Percentiles rank a stretch among this genome's conserved stretches.
Evolutionary conservation across 2,888 invertebrate genomes (phyloP).

Genomic region (Leptinotarsa rubiginosa): DNA sequence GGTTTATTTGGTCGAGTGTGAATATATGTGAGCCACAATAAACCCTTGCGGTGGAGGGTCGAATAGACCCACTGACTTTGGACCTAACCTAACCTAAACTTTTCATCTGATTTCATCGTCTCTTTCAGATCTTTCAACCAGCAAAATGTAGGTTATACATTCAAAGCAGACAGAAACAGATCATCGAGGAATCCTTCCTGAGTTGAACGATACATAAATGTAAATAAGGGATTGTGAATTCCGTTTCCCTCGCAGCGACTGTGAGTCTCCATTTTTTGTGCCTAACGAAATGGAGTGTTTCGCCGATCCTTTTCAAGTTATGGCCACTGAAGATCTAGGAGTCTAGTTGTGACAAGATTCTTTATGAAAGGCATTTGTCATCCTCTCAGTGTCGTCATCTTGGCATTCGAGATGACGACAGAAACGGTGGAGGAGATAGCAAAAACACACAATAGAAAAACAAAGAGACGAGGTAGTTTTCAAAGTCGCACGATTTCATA

Average conservation of each 20-base stretch:
- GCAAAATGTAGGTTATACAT: neutral
- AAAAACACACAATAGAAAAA: neutral
- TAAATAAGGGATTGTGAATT: conserved; percentile 2
- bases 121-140: neutral
- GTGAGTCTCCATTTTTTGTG: neutral
- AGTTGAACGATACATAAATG: neutral
- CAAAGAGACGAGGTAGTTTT: neutral
- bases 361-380: conserved; percentile 1
- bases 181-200: neutral
- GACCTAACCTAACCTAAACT: neutral
- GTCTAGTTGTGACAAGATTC: neutral
- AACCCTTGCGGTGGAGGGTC: too few species aligned
- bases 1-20: too few species aligned
- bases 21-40: too few species aligned
- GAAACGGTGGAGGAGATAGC: neutral
- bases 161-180: neutral
- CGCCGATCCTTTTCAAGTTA: neutral
- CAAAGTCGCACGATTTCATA: neutral
- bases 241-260: neutral
- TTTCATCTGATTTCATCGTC: neutral
- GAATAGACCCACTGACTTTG: too few species aligned
- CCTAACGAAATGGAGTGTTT: neutral
- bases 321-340: neutral
- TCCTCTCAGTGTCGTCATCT: neutral
- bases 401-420: neutral